Evolutionary conservation across 2,888 invertebrate genomes (phyloP), one percentile per base, ranked within the genome.

Genomic region (Drosophila prostipennis): DNA sequence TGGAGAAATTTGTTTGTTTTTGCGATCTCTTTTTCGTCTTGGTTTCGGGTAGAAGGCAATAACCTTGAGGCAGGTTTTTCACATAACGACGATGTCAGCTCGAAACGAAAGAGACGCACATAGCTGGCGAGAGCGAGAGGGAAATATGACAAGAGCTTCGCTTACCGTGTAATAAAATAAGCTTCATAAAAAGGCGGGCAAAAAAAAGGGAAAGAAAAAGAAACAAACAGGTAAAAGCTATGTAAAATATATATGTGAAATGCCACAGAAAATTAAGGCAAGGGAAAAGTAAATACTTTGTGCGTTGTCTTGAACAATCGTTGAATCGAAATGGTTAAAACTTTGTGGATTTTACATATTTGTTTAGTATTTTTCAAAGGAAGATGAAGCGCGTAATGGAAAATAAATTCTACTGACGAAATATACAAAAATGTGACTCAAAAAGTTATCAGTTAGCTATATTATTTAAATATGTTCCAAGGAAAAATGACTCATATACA

Each of bases 41-140:
- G 63, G 77, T 69, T 72, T 83, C 63, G 69, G 80, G 55, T 37
- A 72, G 65, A 83, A 87, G 87, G 72, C 85, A 82, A 87, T 75
- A 87, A 85, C 82, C 87, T 85, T 87, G 82, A 85, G 87, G 82
- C 82, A 87, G 87, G 88, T 77, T 87, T 82, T 82, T 85, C 79
- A 81, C 74, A 78, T 81, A 72, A 72, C 76, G 61, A 65, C 72
- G 58, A 49, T 64, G 68, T 56, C 69, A 51, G 49, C 61, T 39
- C 32, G 32, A 40, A 61, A 14, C 23, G 57, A 59, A 42, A 60
- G 61, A 46, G 61, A 40, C 42, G 52, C 52, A 29, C 57, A 65
- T 45, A 34, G 11, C 49, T 40, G n/a, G 52, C 45, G 54, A 40
- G 53, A 43, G 53, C 16, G 42, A 43, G 40, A 42, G 53, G 16